Conservation (phyloP, 2,888 invertebrate species). For the Julus scandinavius region DNA sequence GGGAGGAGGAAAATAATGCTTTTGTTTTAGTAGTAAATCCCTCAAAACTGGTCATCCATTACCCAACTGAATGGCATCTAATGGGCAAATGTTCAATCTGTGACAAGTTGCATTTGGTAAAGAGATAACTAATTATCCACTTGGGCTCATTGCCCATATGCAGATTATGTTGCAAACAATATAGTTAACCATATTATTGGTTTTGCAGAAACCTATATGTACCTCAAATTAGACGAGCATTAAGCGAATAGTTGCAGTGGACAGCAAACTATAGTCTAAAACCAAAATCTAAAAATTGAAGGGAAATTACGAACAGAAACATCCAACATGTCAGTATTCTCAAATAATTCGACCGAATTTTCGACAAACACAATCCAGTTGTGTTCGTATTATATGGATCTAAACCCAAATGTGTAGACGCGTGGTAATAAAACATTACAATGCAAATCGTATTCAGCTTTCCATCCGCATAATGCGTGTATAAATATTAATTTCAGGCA, state of each 20-base stretch:
- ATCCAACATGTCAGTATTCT: not conserved
- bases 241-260: too few relatives aligned
- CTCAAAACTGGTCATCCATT: constrained; percentile 9
- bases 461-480: not conserved
- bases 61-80: not conserved
- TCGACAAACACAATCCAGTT: not conserved
- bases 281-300: too few relatives aligned
- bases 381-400: not conserved
- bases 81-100: not conserved
- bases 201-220: too few relatives aligned
- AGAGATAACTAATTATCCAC: not conserved
- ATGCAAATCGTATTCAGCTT: not conserved
- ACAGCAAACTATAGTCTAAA: too few relatives aligned
- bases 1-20: not conserved
- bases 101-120: not conserved
- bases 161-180: not conserved
- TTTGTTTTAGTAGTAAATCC: constrained; percentile 12
- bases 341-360: not conserved
- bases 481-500: not conserved
- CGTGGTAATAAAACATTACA: not conserved
- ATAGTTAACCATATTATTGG: too few relatives aligned
- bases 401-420: not conserved
- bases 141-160: not conserved
- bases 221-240: too few relatives aligned
- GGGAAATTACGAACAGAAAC: too few relatives aligned